Conservation (phyloP, 2,113 vertebrate genomes). For the Sphaerodactylus townsendi region DNA sequence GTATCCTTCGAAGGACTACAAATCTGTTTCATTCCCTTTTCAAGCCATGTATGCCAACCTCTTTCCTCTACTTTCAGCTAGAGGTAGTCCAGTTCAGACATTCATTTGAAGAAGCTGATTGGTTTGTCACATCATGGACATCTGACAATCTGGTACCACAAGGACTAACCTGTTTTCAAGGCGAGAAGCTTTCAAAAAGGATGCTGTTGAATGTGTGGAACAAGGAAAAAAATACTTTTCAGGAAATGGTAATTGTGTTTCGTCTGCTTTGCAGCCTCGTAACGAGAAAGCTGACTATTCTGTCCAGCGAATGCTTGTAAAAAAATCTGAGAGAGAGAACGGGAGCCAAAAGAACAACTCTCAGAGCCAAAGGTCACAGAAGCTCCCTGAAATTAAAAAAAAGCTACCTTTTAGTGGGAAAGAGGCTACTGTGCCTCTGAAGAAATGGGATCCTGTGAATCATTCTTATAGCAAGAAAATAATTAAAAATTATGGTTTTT, state of each 20-base stretch:
- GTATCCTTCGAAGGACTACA: too few species aligned
- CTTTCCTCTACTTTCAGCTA: too few species aligned
- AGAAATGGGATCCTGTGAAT: neutral
- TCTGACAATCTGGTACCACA: too few species aligned
- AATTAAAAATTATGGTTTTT: constrained; percentile 18
- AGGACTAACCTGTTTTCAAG: too few species aligned
- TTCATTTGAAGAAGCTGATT: too few species aligned
- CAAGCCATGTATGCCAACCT: too few species aligned
- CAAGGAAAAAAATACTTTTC: constrained; percentile 43
- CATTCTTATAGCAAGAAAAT: constrained; percentile 11
- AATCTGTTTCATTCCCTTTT: too few species aligned
- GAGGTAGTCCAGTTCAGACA: too few species aligned
- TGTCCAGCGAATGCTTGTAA: constrained; percentile 46
- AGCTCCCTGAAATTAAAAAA: constrained; percentile 20
- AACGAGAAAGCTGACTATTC: neutral
- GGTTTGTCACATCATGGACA: too few species aligned
- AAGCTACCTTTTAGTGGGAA: neutral
- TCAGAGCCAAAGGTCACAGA: constrained; percentile 29
- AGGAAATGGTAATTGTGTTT: constrained; percentile 45
- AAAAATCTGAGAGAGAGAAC: constrained; percentile 31
- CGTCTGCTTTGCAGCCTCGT: neutral
- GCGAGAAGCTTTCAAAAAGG: constrained; percentile 18
- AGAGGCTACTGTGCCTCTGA: neutral
- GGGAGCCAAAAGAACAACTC: constrained; percentile 28
- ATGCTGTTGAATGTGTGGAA: constrained; percentile 48